A percentile compares a stretch with the other conserved stretches of the same genome.
Evolutionary conservation across 2,113 vertebrate genomes (phyloP).

Genomic region (Callorhinus ursinus): DNA sequence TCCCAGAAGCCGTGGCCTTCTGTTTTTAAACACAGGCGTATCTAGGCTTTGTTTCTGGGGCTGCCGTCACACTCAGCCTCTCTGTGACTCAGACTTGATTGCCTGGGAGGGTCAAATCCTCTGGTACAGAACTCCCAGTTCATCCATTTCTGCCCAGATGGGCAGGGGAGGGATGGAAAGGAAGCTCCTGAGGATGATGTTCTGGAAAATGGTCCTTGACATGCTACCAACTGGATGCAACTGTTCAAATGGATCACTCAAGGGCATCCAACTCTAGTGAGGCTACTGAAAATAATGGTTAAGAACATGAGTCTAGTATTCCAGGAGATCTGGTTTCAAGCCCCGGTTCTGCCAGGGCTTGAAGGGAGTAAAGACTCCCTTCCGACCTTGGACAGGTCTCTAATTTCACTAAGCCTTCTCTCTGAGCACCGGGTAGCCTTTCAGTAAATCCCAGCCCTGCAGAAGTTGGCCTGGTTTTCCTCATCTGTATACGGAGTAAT

Average conservation of each 20-base stretch:
- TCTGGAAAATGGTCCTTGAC: neutral
- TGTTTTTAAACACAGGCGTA: conserved; percentile 35
- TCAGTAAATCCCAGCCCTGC: neutral
- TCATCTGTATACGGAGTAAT: neutral
- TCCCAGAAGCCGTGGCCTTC: conserved; percentile 12
- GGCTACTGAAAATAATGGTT: neutral
- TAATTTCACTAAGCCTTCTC: neutral
- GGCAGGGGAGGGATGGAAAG: neutral
- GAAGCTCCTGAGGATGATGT: neutral
- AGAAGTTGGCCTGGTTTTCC: neutral
- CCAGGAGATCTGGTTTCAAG: neutral
- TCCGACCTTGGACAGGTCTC: neutral
- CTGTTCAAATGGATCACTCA: neutral
- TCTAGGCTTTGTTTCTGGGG: conserved; percentile 17
- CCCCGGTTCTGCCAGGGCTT: neutral
- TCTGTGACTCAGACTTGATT: neutral
- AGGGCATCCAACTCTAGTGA: neutral
- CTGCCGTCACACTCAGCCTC: neutral
- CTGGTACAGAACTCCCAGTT: neutral
- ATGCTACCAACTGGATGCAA: neutral
- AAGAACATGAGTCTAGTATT: neutral
- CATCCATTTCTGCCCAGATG: neutral
- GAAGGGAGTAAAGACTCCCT: neutral
- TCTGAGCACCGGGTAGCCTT: neutral
- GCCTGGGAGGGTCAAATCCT: neutral